phyloP scores from a whole-genome alignment of 2,888 invertebrate species.

The Graphium colonna region DNA sequence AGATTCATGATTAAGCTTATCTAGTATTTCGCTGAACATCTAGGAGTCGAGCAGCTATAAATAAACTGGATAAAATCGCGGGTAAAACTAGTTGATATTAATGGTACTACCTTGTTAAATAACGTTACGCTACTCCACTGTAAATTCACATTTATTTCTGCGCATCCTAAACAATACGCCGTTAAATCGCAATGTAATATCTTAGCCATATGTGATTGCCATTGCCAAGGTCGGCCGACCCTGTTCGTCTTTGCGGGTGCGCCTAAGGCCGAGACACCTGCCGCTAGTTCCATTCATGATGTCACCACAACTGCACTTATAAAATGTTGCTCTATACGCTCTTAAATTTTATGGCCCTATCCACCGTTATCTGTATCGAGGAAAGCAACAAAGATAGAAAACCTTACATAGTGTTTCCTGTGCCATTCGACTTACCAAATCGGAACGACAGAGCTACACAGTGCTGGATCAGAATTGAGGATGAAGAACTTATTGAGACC shows the following conservation, averaged over 20 bases:
- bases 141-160: too few species aligned
- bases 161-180: conserved; percentile 50
- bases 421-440: conserved; percentile 62
- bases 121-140: too few species aligned
- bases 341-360: conserved; percentile 37
- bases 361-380: conserved; percentile 36
- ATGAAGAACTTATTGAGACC: conserved; percentile 61
- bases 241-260: conserved; percentile 52
- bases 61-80: too few species aligned
- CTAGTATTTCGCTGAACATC: too few species aligned
- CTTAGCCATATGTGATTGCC: conserved; percentile 56
- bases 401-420: conserved; percentile 48
- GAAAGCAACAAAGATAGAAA: conserved; percentile 37
- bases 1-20: too few species aligned
- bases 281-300: conserved; percentile 67
- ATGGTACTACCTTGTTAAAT: too few species aligned
- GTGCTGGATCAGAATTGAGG: conserved; percentile 69
- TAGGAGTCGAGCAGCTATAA: too few species aligned
- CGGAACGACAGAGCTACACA: conserved; percentile 67
- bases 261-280: conserved; percentile 48
- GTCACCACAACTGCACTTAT: conserved; percentile 56
- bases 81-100: too few species aligned
- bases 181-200: conserved; percentile 40
- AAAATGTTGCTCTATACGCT: conserved; percentile 62
- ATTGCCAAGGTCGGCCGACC: conserved; percentile 51